phyloP scores from a whole-genome alignment of 2,113 vertebrate species.

The Numida meleagris region DNA sequence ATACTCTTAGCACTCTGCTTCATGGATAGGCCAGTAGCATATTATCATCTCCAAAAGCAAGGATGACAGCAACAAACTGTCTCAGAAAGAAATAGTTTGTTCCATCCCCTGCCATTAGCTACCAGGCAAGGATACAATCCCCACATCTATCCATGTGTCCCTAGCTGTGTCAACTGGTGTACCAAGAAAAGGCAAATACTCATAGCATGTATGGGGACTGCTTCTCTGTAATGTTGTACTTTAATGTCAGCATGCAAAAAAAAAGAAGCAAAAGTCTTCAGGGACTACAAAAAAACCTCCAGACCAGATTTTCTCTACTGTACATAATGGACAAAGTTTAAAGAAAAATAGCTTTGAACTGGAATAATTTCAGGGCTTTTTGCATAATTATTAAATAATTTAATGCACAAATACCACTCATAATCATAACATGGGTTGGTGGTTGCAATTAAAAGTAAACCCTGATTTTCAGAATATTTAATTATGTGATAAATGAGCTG shows the following conservation, averaged over 20 bases:
- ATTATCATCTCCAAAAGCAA: neutral
- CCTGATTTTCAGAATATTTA: slow-evolving; percentile 18
- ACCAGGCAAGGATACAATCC: neutral
- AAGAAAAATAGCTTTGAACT: slow-evolving; percentile 30
- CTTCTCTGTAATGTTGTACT: neutral
- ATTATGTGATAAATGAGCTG: neutral
- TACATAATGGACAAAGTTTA: neutral
- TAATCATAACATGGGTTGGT: neutral
- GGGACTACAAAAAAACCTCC: neutral
- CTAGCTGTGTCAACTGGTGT: neutral
- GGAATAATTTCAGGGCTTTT: slow-evolving; percentile 22
- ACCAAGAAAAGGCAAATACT: neutral
- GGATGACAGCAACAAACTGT: neutral
- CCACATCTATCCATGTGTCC: neutral
- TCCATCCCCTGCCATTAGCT: neutral
- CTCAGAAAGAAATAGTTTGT: neutral
- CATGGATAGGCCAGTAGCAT: neutral
- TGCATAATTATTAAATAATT: slow-evolving; percentile 36
- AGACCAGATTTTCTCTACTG: neutral
- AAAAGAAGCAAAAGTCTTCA: neutral
- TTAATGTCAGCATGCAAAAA: neutral
- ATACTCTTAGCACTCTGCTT: neutral
- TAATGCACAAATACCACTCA: neutral
- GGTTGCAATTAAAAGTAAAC: slow-evolving; percentile 6
- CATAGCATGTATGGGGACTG: neutral